Evolutionary conservation across 2,113 vertebrate species (phyloP).

Genomic region (Microcebus griseorufus): DNA sequence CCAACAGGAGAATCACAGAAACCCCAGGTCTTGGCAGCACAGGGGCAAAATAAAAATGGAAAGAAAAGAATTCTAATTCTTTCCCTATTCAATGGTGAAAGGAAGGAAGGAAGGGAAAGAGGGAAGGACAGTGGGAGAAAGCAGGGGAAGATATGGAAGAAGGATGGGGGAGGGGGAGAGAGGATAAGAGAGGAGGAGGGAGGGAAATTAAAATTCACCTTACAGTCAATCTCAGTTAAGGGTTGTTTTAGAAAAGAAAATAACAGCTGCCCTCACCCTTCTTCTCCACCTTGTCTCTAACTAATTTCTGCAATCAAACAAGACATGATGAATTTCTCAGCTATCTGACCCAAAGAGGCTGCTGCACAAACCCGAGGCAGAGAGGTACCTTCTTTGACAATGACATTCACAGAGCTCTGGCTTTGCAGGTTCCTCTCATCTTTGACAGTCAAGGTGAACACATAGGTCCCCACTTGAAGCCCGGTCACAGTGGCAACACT

Average conservation of each 20-base stretch:
- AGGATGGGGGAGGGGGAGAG: too few relatives aligned
- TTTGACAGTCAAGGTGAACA: slow-evolving; percentile 94
- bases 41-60: slow-evolving; percentile 50
- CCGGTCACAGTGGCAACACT: slow-evolving; percentile 93
- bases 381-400: slow-evolving; percentile 93
- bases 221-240: not conserved
- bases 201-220: slow-evolving; percentile 44
- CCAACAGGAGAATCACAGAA: not conserved
- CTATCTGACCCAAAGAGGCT: not conserved
- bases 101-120: not conserved
- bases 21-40: not conserved
- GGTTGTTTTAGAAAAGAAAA: slow-evolving; percentile 45
- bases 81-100: not conserved
- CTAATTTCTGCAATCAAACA: slow-evolving; percentile 20
- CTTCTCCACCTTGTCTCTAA: not conserved
- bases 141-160: not conserved
- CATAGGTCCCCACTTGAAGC: slow-evolving; percentile 93
- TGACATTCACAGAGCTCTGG: slow-evolving; percentile 92
- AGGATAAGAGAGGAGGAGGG: not conserved
- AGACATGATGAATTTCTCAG: not conserved
- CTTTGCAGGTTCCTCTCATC: slow-evolving; percentile 94
- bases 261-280: not conserved
- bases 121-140: too few relatives aligned
- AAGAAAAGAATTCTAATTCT: slow-evolving; percentile 22
- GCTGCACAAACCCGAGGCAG: not conserved